Conservation (phyloP, 1,140 invertebrate species). For the Trialeurodes vaporariorum region DNA sequence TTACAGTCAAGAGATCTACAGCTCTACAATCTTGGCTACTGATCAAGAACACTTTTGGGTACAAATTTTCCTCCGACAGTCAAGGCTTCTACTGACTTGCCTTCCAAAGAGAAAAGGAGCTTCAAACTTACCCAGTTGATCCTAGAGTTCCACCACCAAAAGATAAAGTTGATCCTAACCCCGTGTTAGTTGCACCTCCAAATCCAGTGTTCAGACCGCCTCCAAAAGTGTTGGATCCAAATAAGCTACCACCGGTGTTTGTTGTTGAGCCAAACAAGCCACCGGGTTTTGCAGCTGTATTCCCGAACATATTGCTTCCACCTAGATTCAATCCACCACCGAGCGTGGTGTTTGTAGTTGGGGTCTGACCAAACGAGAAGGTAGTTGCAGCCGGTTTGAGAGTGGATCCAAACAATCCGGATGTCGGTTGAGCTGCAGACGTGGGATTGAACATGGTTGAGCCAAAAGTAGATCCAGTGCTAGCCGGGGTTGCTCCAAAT, state of each 20-base stretch:
- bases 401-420: conserved; percentile 38
- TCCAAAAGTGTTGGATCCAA: conserved; percentile 24
- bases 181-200: conserved; percentile 16
- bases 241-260: conserved; percentile 21
- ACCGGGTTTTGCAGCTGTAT: conserved; percentile 37
- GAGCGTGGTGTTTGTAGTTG: conserved; percentile 34
- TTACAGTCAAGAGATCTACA: no score
- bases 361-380: conserved; percentile 40
- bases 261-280: conserved; percentile 43
- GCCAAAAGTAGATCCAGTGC: conserved; percentile 41
- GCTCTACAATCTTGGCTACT: no score
- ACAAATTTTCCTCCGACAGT: no score
- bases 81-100: no score
- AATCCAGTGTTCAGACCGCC: conserved; percentile 24
- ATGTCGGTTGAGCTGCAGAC: conserved; percentile 34
- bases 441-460: conserved; percentile 39
- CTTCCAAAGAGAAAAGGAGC: conserved; percentile 8
- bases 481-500: conserved; percentile 36
- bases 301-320: conserved; percentile 12
- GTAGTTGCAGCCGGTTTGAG: conserved; percentile 33
- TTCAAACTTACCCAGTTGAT: background rate
- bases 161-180: conserved; percentile 16
- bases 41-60: no score
- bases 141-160: conserved; percentile 6
- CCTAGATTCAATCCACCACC: conserved; percentile 13